Base-by-base conservation (phyloP, 2,113 vertebrate species). In the Panthera uncia region DNA sequence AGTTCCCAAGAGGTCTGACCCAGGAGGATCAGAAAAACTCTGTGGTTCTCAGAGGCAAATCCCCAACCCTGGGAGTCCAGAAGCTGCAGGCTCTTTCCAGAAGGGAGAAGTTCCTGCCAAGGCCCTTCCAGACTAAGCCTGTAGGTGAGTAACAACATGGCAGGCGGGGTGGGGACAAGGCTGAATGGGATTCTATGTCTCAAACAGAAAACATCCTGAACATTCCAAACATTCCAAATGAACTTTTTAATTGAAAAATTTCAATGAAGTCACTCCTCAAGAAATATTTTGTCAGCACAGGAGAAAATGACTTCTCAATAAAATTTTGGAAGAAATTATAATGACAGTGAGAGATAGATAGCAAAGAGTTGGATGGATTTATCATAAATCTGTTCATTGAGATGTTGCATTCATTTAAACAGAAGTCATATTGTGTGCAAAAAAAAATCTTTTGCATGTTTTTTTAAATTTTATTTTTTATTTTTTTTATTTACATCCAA, bases 391-490 rank as follows among this genome's bases (percentile, higher is more conserved):
- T 65, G 41, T 38, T 97, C 57, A 76, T 36, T 78, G 55, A 82
- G n/a, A 50, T 48, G 73, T 55, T 89, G 19, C 76, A 36, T 57
- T 68, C 69, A 66, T 85, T 96, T 87, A 83, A 81, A 80, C 55
- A 74, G 79, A 97, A 89, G 82, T 83, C 74, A 88, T 81, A 38
- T n/a, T 83, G 4, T 89, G 41, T 96, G 25, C 68, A 84, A 87
- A 97, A 96, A 89, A 76, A 97, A 96, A 48, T 68, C 52, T 55
- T 94, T 83, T 71, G 15, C 29, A 52, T 55, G 48, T 45, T 45
- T 9, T 45, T 45, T 45, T 9, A 45, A 45, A 9, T 9, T 45
- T 45, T 45, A 45, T 45, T 45, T 45, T 45, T 45, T 45, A 45
- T 45, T 1, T 45, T 45, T 45, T 45, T 45, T 45, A 45, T 45